phyloP scores from a whole-genome alignment of 2,797 vertebrate species.

The Urosaurus nigricauda region DNA sequence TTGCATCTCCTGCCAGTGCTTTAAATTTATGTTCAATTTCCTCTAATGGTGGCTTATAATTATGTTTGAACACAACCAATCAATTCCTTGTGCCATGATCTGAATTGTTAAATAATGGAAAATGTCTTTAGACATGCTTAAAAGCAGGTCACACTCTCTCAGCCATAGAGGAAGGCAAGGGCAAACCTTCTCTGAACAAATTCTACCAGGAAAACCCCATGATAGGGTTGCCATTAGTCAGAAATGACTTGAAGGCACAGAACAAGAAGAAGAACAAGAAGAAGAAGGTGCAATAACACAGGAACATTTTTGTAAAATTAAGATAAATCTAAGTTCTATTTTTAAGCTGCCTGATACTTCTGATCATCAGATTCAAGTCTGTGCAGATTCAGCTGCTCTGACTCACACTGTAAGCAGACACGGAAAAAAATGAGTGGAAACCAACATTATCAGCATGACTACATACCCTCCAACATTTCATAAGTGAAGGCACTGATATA shows the following conservation, averaged over 20 bases:
- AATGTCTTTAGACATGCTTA: conserved; percentile 50
- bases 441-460: conserved; percentile 43
- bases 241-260: no score
- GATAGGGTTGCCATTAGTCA: no score
- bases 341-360: conserved; percentile 33
- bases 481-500: no score
- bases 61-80: conserved; percentile 64
- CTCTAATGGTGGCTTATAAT: conserved; percentile 62
- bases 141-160: no score
- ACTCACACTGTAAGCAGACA: conserved; percentile 49
- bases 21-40: conserved; percentile 58
- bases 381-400: neutral
- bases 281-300: conserved; percentile 49
- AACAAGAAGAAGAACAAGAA: neutral
- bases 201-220: no score
- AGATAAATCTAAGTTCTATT: conserved; percentile 43
- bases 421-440: conserved; percentile 37
- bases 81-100: conserved; percentile 58
- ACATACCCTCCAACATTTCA: no score
- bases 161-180: no score
- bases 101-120: conserved; percentile 61
- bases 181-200: no score
- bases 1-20: conserved; percentile 42
- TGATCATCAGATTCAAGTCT: conserved; percentile 5
- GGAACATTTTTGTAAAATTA: conserved; percentile 15